Percentiles rank a stretch among this genome's conserved stretches.
phyloP scores from a whole-genome alignment of 1,140 invertebrate genomes.

The Ganaspis sp. region DNA sequence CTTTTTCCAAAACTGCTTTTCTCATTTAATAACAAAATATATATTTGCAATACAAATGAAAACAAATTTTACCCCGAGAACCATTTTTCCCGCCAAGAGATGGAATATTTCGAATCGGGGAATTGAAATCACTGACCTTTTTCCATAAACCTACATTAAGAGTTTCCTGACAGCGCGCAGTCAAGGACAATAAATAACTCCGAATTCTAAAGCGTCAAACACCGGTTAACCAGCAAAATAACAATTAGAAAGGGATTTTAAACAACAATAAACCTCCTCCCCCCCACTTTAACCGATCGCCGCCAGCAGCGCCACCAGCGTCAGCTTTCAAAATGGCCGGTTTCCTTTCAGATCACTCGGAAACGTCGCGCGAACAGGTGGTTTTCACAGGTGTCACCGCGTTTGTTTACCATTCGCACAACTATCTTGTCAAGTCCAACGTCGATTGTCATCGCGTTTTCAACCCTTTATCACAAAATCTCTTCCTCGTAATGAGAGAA shows the following conservation, averaged over 20 bases:
- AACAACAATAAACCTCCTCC: not conserved
- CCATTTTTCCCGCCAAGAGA: too few relatives aligned
- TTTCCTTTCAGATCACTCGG: constrained; percentile 30
- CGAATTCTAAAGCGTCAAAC: not conserved
- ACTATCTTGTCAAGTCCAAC: not conserved
- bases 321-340: constrained; percentile 32
- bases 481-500: not conserved
- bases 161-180: too few relatives aligned
- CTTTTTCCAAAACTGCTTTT: too few relatives aligned
- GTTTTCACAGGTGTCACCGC: constrained; percentile 21
- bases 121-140: too few relatives aligned
- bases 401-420: not conserved
- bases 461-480: not conserved
- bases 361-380: constrained; percentile 36
- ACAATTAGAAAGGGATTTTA: not conserved
- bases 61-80: too few relatives aligned
- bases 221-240: not conserved
- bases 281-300: not conserved
- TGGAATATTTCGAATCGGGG: too few relatives aligned
- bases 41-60: too few relatives aligned
- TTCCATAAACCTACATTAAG: too few relatives aligned
- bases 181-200: too few relatives aligned
- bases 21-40: too few relatives aligned
- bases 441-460: not conserved
- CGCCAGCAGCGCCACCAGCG: not conserved